phyloP scores from a whole-genome alignment of 2,113 vertebrate species.

The Vanacampus margaritifer region DNA sequence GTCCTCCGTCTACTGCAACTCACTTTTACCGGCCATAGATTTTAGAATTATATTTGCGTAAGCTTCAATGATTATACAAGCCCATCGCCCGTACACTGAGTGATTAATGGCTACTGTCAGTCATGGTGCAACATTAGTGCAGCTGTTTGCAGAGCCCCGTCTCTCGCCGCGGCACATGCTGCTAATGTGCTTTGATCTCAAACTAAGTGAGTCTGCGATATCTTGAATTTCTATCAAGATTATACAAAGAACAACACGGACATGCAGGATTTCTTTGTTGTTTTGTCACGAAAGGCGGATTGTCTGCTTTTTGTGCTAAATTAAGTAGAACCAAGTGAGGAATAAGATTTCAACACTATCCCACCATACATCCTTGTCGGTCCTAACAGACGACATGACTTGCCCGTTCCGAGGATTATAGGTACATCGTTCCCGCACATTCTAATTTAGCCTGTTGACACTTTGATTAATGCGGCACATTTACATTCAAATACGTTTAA shows the following conservation, averaged over 20 bases:
- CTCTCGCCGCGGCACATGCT: constrained; percentile 17
- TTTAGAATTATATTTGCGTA: constrained; percentile 45
- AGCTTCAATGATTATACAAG: constrained; percentile 51
- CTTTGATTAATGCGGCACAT: constrained; percentile 43
- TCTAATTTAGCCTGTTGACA: constrained; percentile 22
- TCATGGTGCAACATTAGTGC: constrained; percentile 55
- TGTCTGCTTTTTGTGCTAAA: background rate
- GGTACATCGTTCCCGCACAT: background rate
- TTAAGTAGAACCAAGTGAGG: background rate
- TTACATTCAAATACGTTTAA: constrained; percentile 31
- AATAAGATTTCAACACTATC: background rate
- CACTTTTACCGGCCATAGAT: constrained; percentile 37
- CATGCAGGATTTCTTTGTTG: background rate
- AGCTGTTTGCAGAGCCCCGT: constrained; percentile 46
- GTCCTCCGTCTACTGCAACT: constrained; percentile 34
- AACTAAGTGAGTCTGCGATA: constrained; percentile 5
- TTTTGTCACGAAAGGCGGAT: background rate
- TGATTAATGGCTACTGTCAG: constrained; percentile 65
- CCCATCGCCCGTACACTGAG: constrained; percentile 42
- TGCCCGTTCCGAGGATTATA: background rate
- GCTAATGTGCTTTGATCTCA: constrained; percentile 19
- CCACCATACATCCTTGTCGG: background rate
- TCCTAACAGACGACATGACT: background rate
- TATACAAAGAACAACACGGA: background rate
- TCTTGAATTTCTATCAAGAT: background rate